Conservation (phyloP, 2,797 vertebrate genomes). For the Bufotes viridis region DNA sequence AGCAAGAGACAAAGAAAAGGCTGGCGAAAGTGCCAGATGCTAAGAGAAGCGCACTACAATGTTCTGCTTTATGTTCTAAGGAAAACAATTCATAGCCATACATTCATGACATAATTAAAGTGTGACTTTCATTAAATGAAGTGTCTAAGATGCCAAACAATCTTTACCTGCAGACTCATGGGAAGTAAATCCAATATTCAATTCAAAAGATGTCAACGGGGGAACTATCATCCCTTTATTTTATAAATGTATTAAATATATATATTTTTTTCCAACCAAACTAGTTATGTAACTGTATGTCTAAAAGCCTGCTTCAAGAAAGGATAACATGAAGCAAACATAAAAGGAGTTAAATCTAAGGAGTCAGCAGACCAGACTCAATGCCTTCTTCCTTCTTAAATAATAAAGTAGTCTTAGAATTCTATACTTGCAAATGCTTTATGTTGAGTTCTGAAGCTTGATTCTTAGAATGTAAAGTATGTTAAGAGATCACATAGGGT, state of each 20-base stretch:
- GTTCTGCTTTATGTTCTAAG: no score
- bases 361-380: background rate
- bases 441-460: slow-evolving; percentile 16
- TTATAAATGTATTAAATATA: background rate
- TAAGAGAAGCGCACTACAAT: no score
- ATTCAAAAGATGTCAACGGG: no score
- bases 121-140: no score
- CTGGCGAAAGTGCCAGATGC: no score
- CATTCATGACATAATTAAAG: no score
- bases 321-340: background rate
- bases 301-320: background rate
- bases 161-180: no score
- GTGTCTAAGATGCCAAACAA: no score
- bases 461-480: slow-evolving; percentile 6
- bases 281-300: background rate
- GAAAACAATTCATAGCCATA: no score
- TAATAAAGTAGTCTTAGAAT: slow-evolving; percentile 10
- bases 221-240: background rate
- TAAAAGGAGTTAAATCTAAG: slow-evolving; percentile 1
- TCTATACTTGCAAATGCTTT: background rate
- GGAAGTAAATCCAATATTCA: no score
- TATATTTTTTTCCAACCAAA: background rate
- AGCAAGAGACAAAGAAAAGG: no score
- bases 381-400: background rate
- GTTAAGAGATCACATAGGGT: slow-evolving; percentile 13